These are phyloP conservation scores for Castor canadensis DNA, from an alignment of 2,113 vertebrate species.

Conservation along the genomic window DNA sequence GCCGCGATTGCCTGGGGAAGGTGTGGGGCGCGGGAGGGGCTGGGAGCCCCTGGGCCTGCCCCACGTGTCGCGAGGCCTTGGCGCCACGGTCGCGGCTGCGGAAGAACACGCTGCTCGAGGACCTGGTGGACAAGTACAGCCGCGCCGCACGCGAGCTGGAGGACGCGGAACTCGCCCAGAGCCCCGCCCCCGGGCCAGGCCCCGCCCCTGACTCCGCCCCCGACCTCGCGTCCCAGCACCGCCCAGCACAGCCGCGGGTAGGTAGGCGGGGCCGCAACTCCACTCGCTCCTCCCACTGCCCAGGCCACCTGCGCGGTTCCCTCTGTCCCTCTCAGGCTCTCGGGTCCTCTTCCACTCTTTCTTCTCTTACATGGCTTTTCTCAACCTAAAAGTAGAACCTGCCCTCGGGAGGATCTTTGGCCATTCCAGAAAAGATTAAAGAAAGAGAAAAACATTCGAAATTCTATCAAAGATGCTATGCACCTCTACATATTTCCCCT, in stretches of 20 bases:
- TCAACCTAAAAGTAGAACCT: too few species aligned
- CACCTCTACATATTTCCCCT: neutral
- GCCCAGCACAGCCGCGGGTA: neutral
- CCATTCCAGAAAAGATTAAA: neutral
- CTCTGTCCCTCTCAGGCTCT: too few species aligned
- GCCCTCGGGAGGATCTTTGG: neutral
- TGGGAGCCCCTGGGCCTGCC: slow-evolving; percentile 71
- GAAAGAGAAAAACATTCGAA: neutral
- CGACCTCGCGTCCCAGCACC: neutral
- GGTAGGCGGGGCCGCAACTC: neutral
- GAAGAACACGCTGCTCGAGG: slow-evolving; percentile 77
- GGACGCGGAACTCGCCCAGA: too few species aligned
- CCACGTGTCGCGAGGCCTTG: slow-evolving; percentile 73
- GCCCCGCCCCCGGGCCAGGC: neutral
- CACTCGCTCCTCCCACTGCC: too few species aligned
- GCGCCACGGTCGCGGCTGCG: slow-evolving; percentile 69
- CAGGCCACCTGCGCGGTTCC: too few species aligned
- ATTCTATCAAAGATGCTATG: neutral
- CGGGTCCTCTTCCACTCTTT: too few species aligned
- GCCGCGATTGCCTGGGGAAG: slow-evolving; percentile 79
- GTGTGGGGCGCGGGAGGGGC: slow-evolving; percentile 78
- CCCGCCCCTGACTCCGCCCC: neutral
- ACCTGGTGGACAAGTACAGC: slow-evolving; percentile 79
- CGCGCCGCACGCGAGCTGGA: neutral
- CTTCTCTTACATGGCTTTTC: too few species aligned